Base-by-base conservation (phyloP, 1,140 invertebrate species). In the Drosophila quadrilineata region DNA sequence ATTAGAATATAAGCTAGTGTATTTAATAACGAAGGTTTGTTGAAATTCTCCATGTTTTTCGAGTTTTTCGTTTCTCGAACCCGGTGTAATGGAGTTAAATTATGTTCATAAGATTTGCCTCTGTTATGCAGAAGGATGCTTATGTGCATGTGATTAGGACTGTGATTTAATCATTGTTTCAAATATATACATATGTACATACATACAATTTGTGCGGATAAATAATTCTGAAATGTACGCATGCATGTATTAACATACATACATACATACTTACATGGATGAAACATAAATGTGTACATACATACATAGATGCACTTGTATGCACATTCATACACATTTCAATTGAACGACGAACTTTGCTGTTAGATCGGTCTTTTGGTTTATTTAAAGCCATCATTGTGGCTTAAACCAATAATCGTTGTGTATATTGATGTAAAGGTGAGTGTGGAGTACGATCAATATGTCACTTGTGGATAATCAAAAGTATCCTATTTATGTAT, bases 381-480 rank as follows among this genome's bases (percentile, higher is more conserved):
- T n/a, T n/a, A n/a, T n/a, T n/a, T n/a, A n/a, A n/a, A n/a, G n/a
- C n/a, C n/a, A n/a, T n/a, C n/a, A n/a, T n/a, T n/a, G n/a, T n/a
- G n/a, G n/a, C n/a, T n/a, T n/a, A n/a, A n/a, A n/a, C n/a, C n/a
- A n/a, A n/a, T n/a, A n/a, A n/a, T n/a, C n/a, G n/a, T n/a, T n/a
- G n/a, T n/a, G n/a, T n/a, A n/a, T n/a, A n/a, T 40, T 31, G 10
- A 54, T 31, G 19, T 54, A 26, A 40, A 67, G 63, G 63, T 67
- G 40, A 67, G 63, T 60, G 16, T 45, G 41, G 12, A 29, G 6
- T 46, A 9, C 28, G 38, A 26, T 9, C 54, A 59, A 67, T 60
- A 67, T 67, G 63, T 45, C 46, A 67, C 45, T 45, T 45, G 63
- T 67, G 63, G 24, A 67, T 67, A 41, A 10, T 67, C 64, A 49